A percentile compares a stretch with the other conserved stretches of the same genome.
Conservation (phyloP, 2,797 vertebrate genomes). For the Neopelma chrysocephalum region DNA sequence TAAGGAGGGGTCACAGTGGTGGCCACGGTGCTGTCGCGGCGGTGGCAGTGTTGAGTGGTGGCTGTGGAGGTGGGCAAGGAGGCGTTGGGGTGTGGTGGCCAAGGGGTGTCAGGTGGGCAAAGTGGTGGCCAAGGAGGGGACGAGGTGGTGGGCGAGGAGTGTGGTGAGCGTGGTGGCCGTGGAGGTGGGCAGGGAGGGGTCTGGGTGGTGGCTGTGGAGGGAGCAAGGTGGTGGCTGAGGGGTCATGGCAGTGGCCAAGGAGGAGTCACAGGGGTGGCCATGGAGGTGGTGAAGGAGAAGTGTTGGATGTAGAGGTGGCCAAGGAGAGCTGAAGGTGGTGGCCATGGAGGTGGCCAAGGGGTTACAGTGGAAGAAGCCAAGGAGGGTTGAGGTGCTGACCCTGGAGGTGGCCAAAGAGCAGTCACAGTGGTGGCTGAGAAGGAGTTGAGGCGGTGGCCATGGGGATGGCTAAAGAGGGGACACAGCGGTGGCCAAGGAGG, state of each 20-base stretch:
- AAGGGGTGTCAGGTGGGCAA: accelerated
- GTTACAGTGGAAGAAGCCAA: not conserved
- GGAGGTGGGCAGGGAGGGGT: not conserved
- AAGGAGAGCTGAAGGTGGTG: not conserved
- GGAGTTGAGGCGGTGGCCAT: not conserved
- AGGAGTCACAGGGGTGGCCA: not conserved
- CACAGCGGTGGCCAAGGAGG: not conserved
- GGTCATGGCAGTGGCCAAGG: not conserved
- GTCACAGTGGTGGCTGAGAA: accelerated
- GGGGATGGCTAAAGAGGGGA: not conserved
- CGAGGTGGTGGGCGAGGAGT: accelerated
- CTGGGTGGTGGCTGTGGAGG: not conserved
- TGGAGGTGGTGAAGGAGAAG: not conserved
- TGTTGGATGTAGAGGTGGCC: not conserved
- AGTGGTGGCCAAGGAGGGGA: accelerated
- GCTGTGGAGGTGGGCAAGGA: not conserved
- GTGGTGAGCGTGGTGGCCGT: accelerated
- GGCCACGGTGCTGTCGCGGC: not conserved
- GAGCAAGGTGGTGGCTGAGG: not conserved
- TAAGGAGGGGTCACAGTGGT: not conserved
- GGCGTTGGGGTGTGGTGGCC: not conserved
- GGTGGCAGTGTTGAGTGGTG: not conserved
- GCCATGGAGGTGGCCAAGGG: accelerated
- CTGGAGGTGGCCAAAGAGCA: not conserved
- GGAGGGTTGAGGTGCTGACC: not conserved